phyloP scores from a whole-genome alignment of 2,888 invertebrate genomes.

The Tetranychus truncatus region DNA sequence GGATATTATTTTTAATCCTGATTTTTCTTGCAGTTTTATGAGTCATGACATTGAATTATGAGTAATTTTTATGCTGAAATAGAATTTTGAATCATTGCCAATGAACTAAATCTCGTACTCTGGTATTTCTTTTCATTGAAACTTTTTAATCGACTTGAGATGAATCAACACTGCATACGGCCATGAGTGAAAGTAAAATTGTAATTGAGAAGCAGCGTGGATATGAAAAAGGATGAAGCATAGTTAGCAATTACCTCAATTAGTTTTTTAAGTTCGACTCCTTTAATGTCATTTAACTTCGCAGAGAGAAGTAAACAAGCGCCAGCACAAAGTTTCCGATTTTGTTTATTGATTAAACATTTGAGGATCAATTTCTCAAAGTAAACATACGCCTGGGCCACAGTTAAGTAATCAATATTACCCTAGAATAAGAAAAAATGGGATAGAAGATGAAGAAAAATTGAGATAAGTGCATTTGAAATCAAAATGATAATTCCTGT shows the following conservation, averaged over 20 bases:
- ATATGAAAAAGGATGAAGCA: neutral
- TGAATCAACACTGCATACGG: no score
- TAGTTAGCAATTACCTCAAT: conserved; percentile 50
- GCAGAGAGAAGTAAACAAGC: conserved; percentile 82
- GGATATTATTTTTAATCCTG: no score
- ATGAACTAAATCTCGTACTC: conserved; percentile 2
- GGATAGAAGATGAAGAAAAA: conserved; percentile 20
- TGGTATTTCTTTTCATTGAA: neutral
- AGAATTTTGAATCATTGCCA: conserved; percentile 5
- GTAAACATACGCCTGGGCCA: conserved; percentile 93
- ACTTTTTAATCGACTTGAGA: neutral
- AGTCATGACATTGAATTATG: neutral
- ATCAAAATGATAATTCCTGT: neutral
- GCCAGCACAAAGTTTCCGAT: conserved; percentile 84
- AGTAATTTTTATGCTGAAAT: neutral
- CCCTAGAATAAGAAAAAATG: conserved; percentile 37
- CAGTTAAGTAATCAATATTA: conserved; percentile 62
- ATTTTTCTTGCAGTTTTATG: neutral
- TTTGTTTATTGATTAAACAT: conserved; percentile 74
- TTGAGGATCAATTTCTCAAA: conserved; percentile 87
- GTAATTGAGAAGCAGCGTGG: no score
- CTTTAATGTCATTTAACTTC: conserved; percentile 91
- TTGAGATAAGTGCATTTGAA: neutral
- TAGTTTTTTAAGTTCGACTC: conserved; percentile 59
- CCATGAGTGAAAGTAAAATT: no score